These are phyloP conservation scores for Brotogeris chrysoptera DNA, from an alignment of 2,797 vertebrate species.

Conservation along the genomic window DNA sequence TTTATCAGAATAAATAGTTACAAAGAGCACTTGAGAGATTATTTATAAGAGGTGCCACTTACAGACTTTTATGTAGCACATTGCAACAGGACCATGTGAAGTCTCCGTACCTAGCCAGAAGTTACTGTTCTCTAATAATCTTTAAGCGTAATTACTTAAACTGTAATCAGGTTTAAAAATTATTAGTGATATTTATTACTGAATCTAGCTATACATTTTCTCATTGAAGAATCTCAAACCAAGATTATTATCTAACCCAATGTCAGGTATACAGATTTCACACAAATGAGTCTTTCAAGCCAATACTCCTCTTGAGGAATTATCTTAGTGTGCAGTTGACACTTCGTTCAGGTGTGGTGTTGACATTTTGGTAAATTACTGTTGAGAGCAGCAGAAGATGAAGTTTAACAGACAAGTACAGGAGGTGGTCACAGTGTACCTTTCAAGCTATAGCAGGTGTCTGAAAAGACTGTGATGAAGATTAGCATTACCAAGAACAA, in stretches of 20 bases:
- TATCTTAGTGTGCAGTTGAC: accelerated
- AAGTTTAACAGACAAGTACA: neutral
- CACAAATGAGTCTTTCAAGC: neutral
- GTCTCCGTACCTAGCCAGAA: neutral
- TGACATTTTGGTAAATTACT: neutral
- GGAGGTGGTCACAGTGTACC: neutral
- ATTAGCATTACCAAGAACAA: neutral
- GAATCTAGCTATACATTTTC: neutral
- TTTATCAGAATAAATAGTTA: constrained; percentile 52
- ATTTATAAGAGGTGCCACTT: neutral
- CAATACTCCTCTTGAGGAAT: neutral
- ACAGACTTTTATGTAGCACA: neutral
- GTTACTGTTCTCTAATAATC: neutral
- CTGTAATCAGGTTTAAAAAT: neutral
- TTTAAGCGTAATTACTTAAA: neutral
- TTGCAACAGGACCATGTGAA: neutral
- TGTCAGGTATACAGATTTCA: neutral
- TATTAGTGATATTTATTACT: neutral
- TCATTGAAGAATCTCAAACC: neutral
- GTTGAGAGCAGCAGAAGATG: neutral
- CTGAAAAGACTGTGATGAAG: neutral
- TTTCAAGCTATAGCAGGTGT: neutral
- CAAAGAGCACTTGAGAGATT: constrained; percentile 11
- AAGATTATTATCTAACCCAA: neutral
- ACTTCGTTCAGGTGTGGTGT: neutral